Percentiles rank a stretch among this genome's conserved stretches.
Evolutionary conservation across 1,140 invertebrate genomes (phyloP).

Genomic region (Orussus abietinus): DNA sequence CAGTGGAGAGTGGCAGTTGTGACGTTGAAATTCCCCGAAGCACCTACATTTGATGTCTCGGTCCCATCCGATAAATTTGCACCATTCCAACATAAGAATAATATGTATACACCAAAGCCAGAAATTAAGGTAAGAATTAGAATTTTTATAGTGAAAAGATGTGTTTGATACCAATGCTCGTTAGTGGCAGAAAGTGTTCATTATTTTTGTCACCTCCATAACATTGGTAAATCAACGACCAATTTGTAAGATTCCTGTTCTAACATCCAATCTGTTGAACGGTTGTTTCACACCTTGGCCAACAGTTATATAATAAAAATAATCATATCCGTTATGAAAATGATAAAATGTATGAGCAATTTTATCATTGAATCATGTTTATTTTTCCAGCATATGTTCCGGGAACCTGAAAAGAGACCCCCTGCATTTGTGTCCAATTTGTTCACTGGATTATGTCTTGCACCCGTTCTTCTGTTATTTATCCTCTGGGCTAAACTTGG

Average conservation of each 20-base stretch:
- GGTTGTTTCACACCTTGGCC: slow-evolving; percentile 11
- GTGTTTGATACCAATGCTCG: slow-evolving; percentile 50
- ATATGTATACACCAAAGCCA: slow-evolving; percentile 63
- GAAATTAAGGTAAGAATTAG: slow-evolving; percentile 80
- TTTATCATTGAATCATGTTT: slow-evolving; percentile 4
- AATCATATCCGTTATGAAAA: no score
- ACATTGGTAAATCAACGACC: slow-evolving; percentile 40
- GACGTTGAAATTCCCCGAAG: slow-evolving; percentile 66
- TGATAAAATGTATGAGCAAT: neutral
- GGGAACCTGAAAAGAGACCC: slow-evolving; percentile 87
- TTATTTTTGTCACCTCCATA: slow-evolving; percentile 40
- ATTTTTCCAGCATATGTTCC: slow-evolving; percentile 78
- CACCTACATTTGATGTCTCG: slow-evolving; percentile 34
- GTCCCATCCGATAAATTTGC: slow-evolving; percentile 36
- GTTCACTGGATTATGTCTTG: slow-evolving; percentile 79
- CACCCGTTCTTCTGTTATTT: slow-evolving; percentile 81
- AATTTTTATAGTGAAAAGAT: no score
- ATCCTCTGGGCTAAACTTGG: slow-evolving; percentile 85
- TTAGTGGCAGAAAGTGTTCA: slow-evolving; percentile 34
- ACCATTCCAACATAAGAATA: slow-evolving; percentile 41
- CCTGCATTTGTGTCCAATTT: slow-evolving; percentile 81
- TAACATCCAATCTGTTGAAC: slow-evolving; percentile 7
- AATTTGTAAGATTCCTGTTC: slow-evolving; percentile 14
- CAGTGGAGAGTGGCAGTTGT: slow-evolving; percentile 80
- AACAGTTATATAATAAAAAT: slow-evolving; percentile 5